Evolutionary conservation across 2,113 vertebrate genomes (phyloP), one percentile per base, ranked within the genome.

Genomic region (Takifugu bimaculatus): DNA sequence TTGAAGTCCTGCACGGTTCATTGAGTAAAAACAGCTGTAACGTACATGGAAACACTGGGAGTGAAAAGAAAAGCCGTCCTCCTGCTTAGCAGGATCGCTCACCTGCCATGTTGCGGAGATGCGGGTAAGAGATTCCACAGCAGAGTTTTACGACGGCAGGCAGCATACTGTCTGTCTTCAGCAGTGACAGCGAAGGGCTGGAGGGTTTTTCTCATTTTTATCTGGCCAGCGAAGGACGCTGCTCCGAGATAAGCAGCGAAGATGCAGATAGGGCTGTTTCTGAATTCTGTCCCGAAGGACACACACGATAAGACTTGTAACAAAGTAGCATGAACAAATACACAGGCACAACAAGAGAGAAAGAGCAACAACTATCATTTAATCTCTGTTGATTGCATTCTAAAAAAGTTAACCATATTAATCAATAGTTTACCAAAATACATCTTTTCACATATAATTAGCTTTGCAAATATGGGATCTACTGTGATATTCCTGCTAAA

Each of bases 81-180:
- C 43, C 12, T 1, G 12, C 48, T 13, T 20, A 10, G 1, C 5
- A 1, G 13, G n/a, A 50, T 5, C 6, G 10, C 73, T 76, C 89
- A 93, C 92, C 91, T 44, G 91, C 74, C 73, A 83, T 84, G 63
- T 53, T 90, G 67, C 85, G 74, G 6, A 92, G 72, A 44, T 91
- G 92, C 15, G 91, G 88, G 9, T 93, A 92, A 45, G 91, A 88
- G 29, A 93, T 94, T 64, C 91, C 92, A 42, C 93, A 94, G 86
- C 92, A 93, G 50, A 94, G 90, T 79, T 94, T 94, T 10, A 91
- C 50, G 4, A 93, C 89, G 44, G 92, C 93, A 35, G 54, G 87
- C 79, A 92, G 83, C 93, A 94, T 93, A 57, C 48, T 69, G 48
- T 35, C 2, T 52, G 79, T 72, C 60, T 57, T 47, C 9, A 63